A percentile compares a stretch with the other conserved stretches of the same genome.
These are phyloP conservation scores for Poecile atricapillus DNA, from an alignment of 2,113 vertebrate genomes.

Conservation along the genomic window DNA sequence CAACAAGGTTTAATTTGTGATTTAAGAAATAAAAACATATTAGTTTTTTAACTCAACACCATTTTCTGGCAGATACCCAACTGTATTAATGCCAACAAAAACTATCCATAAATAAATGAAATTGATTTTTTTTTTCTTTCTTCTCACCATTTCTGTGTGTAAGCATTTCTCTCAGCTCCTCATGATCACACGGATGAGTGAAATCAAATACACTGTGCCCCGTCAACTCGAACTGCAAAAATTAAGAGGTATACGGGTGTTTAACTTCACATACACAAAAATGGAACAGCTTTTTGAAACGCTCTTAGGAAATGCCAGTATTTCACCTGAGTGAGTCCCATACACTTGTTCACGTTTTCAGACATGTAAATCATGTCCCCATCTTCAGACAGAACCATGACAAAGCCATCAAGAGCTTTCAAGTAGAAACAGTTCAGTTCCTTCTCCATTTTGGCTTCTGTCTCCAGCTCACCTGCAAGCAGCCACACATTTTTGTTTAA, in stretches of 20 bases:
- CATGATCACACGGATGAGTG: constrained; percentile 96
- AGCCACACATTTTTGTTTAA: not conserved
- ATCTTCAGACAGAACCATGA: constrained; percentile 96
- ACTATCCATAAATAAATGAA: constrained; percentile 36
- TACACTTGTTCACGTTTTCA: constrained; percentile 95
- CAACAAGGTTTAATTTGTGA: not conserved
- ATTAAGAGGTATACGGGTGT: not conserved
- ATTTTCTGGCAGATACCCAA: not conserved
- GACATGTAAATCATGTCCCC: constrained; percentile 97
- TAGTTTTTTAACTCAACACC: not conserved
- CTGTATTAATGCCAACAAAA: not conserved
- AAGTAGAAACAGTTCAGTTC: constrained; percentile 91
- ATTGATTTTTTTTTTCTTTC: constrained; percentile 7
- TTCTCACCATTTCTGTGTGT: constrained; percentile 89
- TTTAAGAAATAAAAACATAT: not conserved
- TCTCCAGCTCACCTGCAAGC: constrained; percentile 72
- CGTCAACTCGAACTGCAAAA: constrained; percentile 91
- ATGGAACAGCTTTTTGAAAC: not conserved
- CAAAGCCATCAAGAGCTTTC: constrained; percentile 96
- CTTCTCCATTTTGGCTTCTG: constrained; percentile 85
- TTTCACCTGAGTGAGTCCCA: constrained; percentile 94
- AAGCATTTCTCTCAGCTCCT: constrained; percentile 96
- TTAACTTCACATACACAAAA: not conserved
- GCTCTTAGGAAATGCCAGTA: not conserved
- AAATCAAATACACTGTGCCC: constrained; percentile 97